Evolutionary conservation across 1,140 invertebrate species (phyloP), one percentile per base, ranked within the genome.

Genomic region (Bathynomus jamesi): DNA sequence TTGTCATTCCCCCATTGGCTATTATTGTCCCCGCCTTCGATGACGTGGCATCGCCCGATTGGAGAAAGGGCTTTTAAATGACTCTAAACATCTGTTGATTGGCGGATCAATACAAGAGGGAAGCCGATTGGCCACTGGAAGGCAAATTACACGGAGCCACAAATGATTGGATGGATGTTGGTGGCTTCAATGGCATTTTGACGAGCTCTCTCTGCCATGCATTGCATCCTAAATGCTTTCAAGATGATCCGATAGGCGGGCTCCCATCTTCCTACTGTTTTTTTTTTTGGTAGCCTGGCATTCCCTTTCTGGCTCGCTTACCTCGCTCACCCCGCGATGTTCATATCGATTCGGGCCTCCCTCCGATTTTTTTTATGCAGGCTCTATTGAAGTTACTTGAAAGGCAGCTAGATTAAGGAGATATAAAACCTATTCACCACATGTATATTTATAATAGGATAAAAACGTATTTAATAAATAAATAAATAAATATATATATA

Each of bases 21-120:
- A 53, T 53, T 53, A 53, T 53, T 53, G 40, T 53, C 40, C 40
- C 40, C 40, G 40, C 40, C 40, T 53, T 53, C 21, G 40, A 53
- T 53, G 40, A 53, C 40, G 40, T 53, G 5, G 40, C 13, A 5
- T 21, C 1, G 11, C 1, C 40, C 21, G 40, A 53, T 53, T 53
- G 40, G 40, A 17, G 40, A 17, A 53, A 53, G 40, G 21, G 40
- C 40, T 53, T 53, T 53, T 53, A 53, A 53, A 53, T 53, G 40
- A 53, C 40, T 53, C 40, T 53, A 53, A 53, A 53, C 40, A 53
- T 53, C 40, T 53, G 40, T 53, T 53, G 40, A 53, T 53, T 53
- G 40, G 40, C 13, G 40, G 40, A 53, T 53, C 40, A 53, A 53
- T 53, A 53, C 40, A 21, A 53, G 11, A 53, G 11, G 40, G 5